Conservation (phyloP, 2,888 invertebrate genomes). For the Drosophila yooni region DNA sequence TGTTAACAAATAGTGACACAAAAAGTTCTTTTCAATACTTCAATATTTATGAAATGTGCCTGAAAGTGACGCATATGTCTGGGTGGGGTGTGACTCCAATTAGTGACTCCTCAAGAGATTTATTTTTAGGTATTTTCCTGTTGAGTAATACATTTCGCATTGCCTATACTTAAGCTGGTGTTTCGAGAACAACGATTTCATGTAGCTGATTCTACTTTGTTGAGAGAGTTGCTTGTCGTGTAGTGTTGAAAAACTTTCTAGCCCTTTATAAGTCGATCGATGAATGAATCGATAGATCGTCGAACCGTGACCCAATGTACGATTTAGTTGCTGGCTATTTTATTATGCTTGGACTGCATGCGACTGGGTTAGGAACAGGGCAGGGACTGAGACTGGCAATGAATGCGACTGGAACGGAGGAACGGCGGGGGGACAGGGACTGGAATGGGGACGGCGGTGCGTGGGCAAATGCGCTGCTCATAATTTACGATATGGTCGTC, state of each 20-base stretch:
- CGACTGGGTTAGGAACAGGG: neutral
- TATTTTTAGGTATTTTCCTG: neutral
- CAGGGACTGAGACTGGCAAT: conserved; percentile 3
- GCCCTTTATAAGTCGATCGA: conserved; percentile 47
- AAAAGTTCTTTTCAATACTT: neutral
- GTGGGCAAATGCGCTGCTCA: conserved; percentile 62
- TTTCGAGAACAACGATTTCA: neutral
- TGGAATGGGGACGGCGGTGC: conserved; percentile 37
- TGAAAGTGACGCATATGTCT: conserved; percentile 2
- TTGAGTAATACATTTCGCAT: neutral
- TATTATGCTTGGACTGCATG: conserved; percentile 46
- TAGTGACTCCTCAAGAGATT: neutral
- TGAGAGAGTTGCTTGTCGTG: conserved; percentile 21
- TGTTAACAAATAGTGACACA: neutral
- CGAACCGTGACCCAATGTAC: conserved; percentile 76
- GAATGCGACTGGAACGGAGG: conserved; percentile 6
- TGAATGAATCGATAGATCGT: conserved; percentile 70
- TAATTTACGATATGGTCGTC: conserved; percentile 73
- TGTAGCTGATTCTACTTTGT: neutral
- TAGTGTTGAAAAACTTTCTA: conserved; percentile 41
- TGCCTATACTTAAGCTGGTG: neutral
- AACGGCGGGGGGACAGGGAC: conserved; percentile 8
- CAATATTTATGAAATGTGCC: neutral
- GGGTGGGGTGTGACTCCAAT: neutral
- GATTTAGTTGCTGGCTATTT: conserved; percentile 71